phyloP scores from a whole-genome alignment of 2,888 invertebrate genomes.

The Cactoblastis cactorum region DNA sequence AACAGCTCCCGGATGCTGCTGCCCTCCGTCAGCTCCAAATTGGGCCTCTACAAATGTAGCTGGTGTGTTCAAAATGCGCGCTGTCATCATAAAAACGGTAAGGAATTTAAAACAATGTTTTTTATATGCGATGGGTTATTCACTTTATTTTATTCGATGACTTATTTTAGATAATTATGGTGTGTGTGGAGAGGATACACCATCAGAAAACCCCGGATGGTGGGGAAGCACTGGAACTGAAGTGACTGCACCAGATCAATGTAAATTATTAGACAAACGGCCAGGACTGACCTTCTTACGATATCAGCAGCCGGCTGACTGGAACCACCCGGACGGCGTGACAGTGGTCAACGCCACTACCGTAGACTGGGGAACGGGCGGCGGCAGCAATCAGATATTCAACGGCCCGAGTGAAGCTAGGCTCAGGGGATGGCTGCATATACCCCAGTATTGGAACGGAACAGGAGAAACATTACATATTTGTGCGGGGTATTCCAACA shows the following conservation, averaged over 20 bases:
- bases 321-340: constrained; percentile 92
- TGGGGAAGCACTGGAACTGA: constrained; percentile 92
- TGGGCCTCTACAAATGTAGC: constrained; percentile 89
- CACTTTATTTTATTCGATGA: background rate
- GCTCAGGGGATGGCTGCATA: constrained; percentile 89
- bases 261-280: constrained; percentile 87
- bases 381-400: constrained; percentile 84
- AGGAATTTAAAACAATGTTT: constrained; percentile 27
- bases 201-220: constrained; percentile 91
- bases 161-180: constrained; percentile 83
- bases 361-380: constrained; percentile 87
- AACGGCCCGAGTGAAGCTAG: constrained; percentile 86
- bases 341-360: constrained; percentile 91
- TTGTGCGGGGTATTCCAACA: constrained; percentile 88
- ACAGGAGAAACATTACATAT: constrained; percentile 84
- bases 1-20: constrained; percentile 54
- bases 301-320: constrained; percentile 92
- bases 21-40: constrained; percentile 84
- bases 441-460: constrained; percentile 86
- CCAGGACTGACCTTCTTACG: constrained; percentile 94
- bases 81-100: constrained; percentile 92
- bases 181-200: constrained; percentile 91
- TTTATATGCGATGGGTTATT: too few species aligned
- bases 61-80: constrained; percentile 97
- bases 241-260: constrained; percentile 86